Evolutionary conservation across 2,113 vertebrate genomes (phyloP), one percentile per base, ranked within the genome.

Genomic region (Dolichotis patagonum): DNA sequence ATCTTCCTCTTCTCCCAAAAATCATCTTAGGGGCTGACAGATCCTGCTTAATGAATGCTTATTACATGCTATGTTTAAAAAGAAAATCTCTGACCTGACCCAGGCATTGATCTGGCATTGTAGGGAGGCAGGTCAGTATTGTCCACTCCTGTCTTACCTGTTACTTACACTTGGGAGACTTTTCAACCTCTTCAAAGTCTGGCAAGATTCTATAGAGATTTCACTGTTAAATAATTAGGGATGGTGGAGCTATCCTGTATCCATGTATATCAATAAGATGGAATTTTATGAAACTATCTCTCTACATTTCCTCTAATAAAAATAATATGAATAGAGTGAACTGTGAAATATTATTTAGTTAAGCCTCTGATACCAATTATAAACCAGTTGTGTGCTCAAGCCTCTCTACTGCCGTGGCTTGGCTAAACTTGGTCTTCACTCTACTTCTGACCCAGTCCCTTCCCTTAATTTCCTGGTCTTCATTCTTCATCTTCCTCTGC

Each of bases 201-300:
- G 32, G 60, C 60, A 73, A 84, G 46, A 1, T 62, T 90, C 35
- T 46, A 71, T 6, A 46, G 7, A 41, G 83, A 92, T 89, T 78
- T 91, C 35, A 85, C 35, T 78, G 35, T 84, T 69, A 78, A 80
- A 80, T 30, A 41, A 19, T 46, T 63, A 60, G 62, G 28, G 9
- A 78, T n/a, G 3, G 46, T 10, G 0, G 35, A 11, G 6, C 46
- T 80, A 75, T 41, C 80, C 84, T 67, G 85, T 41, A 52, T 35
- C 43, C 3, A 38, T 49, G 24, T 52, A 28, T 38, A 69, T 77
- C 49, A 78, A 91, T 96, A 75, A 91, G 30, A 54, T 88, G 16
- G 24, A 92, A 78, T 92, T 86, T 95, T 94, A 52, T 24, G 71
- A 73, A 38, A 90, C 82, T 63, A 78, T 28, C 43, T 69, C 49